Base-by-base conservation (phyloP, 37 sponge, comb jelly and placozoan genomes). In the Ianthella basta region DNA sequence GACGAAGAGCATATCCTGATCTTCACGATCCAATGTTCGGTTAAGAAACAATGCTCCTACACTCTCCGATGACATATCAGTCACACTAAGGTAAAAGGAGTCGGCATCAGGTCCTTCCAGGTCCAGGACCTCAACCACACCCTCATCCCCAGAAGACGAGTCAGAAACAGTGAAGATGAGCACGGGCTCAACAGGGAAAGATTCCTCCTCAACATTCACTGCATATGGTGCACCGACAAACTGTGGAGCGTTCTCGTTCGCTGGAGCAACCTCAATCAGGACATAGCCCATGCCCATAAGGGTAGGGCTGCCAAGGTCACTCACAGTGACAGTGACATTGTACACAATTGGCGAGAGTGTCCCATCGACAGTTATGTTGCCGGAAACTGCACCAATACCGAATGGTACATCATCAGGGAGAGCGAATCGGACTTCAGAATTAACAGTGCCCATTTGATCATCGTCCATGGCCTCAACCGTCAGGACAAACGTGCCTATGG, bases 291-390 rank as follows among this genome's bases (percentile, higher is more conserved):
- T 38, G 6, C 66, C 37, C 14, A 36, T 64, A 16, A 12, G 70
- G 19, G 72, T 1, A 83, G 57, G 33, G 66, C n/a, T 30, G 0
- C 69, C 57, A 32, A 29, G 19, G 34, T 65, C 84, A 34, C 12
- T 23, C 0, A 41, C 72, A 29, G 70, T 23, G 3, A 75, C 78
- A 23, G 37, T 50, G 21, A 75, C 39, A 24, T 1, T 75, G 54
- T 53, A 40, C 21, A 19, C 3, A 39, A 8, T 1, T 25, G 78
- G 24, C 15, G 50, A 39, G 44, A 93, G 69, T 19, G 79, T n/a
- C 24, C 86, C 90, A 41, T 70, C 66, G 16, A 95, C 83, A 15
- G 60, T 44, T 32, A 95, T 68, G 40, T 59, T 79, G 14, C 95
- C 95, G 20, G 84, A 79, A 15, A 20, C 61, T 0, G 32, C 32